phyloP scores from a whole-genome alignment of 2,113 vertebrate species.

The Corydoras maculifer region DNA sequence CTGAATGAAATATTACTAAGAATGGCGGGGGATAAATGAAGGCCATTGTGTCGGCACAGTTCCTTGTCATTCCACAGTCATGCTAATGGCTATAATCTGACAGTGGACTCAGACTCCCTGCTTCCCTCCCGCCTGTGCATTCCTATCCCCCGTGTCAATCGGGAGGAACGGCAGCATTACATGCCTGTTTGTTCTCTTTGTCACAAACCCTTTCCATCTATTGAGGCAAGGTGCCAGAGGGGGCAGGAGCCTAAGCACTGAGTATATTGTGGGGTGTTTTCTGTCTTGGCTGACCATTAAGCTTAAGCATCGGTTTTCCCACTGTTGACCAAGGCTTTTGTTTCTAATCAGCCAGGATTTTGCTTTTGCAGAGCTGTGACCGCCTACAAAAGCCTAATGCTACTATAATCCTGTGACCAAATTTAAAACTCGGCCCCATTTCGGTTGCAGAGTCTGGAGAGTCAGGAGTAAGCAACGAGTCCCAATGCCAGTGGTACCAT shows the following conservation, averaged over 20 bases:
- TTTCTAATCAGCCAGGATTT: conserved; percentile 34
- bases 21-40: conserved; percentile 63
- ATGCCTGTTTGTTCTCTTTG: conserved; percentile 72
- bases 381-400: conserved; percentile 6
- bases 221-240: conserved; percentile 39
- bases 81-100: conserved; percentile 73
- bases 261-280: conserved; percentile 15
- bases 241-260: conserved; percentile 12
- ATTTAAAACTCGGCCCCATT: conserved; percentile 2
- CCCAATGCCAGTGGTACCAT: no score
- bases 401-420: conserved; percentile 1
- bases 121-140: conserved; percentile 31
- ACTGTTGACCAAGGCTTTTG: conserved; percentile 29
- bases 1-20: conserved; percentile 43
- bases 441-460: no score
- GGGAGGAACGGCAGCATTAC: conserved; percentile 65
- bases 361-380: conserved; percentile 14
- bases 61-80: conserved; percentile 69
- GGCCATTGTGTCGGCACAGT: conserved; percentile 60
- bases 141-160: conserved; percentile 56
- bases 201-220: conserved; percentile 52
- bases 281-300: conserved; percentile 25
- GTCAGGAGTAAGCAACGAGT: no score
- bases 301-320: conserved; percentile 17
- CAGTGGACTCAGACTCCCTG: conserved; percentile 49